These are phyloP conservation scores for Fragum sueziense DNA, from an alignment of 2,888 invertebrate species.

Conservation along the genomic window DNA sequence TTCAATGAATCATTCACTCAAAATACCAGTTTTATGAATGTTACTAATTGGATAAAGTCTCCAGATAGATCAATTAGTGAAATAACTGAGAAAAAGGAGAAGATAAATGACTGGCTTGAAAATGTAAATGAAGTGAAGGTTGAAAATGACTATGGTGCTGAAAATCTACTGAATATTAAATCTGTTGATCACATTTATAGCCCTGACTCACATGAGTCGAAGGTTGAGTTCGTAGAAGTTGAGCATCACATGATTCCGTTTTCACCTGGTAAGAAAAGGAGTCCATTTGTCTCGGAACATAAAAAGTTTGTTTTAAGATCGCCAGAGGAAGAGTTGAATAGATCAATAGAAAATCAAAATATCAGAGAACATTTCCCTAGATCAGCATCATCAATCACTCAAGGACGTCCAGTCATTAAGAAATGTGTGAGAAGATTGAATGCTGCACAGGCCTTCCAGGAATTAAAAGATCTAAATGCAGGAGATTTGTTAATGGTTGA, in stretches of 20 bases:
- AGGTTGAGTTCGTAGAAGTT: slow-evolving; percentile 8
- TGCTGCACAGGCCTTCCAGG: slow-evolving; percentile 14
- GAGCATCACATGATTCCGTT: slow-evolving; percentile 9
- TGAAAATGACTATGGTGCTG: not conserved
- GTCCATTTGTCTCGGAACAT: not conserved
- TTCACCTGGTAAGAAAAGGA: not conserved
- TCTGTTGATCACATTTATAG: not conserved
- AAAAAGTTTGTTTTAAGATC: not conserved
- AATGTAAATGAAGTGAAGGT: not conserved
- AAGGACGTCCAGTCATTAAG: slow-evolving; percentile 8
- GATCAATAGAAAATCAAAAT: slow-evolving; percentile 12
- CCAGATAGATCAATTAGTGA: not conserved
- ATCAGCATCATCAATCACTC: not conserved
- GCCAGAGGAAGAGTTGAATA: slow-evolving; percentile 12
- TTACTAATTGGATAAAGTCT: slow-evolving; percentile 26
- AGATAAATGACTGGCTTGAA: not conserved
- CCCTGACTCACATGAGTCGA: not conserved
- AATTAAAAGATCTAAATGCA: not conserved
- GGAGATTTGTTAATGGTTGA: slow-evolving; percentile 9
- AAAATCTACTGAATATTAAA: not conserved
- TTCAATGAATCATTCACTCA: slow-evolving; percentile 47
- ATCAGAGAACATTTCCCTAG: not conserved
- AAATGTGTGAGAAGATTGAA: not conserved
- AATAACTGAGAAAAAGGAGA: not conserved
- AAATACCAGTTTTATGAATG: slow-evolving; percentile 33